phyloP scores from a whole-genome alignment of 2,888 invertebrate genomes.

The Agrochola litura region DNA sequence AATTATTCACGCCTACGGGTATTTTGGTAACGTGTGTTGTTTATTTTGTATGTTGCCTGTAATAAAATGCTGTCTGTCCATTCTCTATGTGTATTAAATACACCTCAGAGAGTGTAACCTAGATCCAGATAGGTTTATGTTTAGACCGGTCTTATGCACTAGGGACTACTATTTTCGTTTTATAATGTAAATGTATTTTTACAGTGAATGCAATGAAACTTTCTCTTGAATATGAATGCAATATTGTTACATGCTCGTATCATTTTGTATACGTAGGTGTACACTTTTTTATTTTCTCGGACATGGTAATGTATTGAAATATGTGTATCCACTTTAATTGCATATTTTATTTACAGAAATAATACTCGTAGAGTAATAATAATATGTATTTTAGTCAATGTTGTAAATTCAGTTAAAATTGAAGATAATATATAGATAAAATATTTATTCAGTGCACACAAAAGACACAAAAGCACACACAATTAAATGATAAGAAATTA shows the following conservation, averaged over 20 bases:
- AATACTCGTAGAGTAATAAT: background rate
- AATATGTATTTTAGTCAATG: background rate
- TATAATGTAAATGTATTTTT: slow-evolving; percentile 34
- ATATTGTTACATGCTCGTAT: background rate
- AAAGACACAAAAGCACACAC: too few species aligned
- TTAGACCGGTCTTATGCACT: slow-evolving; percentile 36
- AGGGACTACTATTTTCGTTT: slow-evolving; percentile 30
- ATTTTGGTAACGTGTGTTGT: background rate
- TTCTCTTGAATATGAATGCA: background rate
- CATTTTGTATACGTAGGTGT: background rate
- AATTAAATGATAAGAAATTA: too few species aligned
- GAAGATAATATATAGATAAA: too few species aligned
- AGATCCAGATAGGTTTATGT: slow-evolving; percentile 57
- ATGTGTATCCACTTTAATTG: background rate
- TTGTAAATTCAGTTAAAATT: background rate
- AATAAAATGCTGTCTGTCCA: slow-evolving; percentile 15
- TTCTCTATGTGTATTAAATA: slow-evolving; percentile 52
- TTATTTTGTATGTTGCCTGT: background rate
- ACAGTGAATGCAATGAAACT: background rate
- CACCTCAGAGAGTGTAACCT: slow-evolving; percentile 59
- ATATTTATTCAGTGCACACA: too few species aligned
- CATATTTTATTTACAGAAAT: background rate
- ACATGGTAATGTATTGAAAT: slow-evolving; percentile 8
- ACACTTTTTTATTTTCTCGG: background rate
- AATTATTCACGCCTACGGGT: background rate